Evolutionary conservation across 35 echinoderm and acorn worm species (phyloP).

Genomic region (Anneissia japonica): DNA sequence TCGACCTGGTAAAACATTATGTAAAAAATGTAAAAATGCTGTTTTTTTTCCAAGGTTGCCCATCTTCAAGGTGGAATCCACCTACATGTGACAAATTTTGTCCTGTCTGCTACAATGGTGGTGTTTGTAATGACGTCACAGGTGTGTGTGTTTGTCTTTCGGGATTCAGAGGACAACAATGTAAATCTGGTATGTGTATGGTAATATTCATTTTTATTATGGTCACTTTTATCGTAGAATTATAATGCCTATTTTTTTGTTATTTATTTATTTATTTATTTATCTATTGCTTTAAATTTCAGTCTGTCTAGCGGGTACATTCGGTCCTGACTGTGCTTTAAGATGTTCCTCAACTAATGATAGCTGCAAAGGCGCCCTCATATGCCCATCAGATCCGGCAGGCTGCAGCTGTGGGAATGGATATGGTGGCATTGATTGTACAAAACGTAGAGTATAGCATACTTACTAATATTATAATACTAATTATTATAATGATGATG

Average conservation of each 20-base stretch:
- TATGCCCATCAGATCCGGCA: constrained; percentile 17
- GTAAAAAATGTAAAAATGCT: no score
- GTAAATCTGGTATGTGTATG: constrained; percentile 20
- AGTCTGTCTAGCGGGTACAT: constrained; percentile 5
- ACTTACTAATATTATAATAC: background rate
- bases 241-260: no score
- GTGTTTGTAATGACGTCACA: constrained; percentile 26
- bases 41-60: constrained; percentile 7
- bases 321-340: constrained; percentile 9
- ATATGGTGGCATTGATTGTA: constrained; percentile 1
- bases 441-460: constrained; percentile 6
- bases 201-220: no score
- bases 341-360: background rate
- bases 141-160: constrained; percentile 32
- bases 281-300: background rate
- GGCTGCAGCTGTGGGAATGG: constrained; percentile 17
- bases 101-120: constrained; percentile 40
- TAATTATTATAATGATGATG: background rate
- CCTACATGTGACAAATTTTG: constrained; percentile 8
- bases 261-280: background rate
- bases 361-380: background rate
- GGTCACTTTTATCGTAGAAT: no score
- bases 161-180: constrained; percentile 25
- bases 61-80: background rate
- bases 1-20: no score